A percentile compares a stretch with the other conserved stretches of the same genome.
phyloP scores from a whole-genome alignment of 2,113 vertebrate genomes.

The Peromyscus maniculatus region DNA sequence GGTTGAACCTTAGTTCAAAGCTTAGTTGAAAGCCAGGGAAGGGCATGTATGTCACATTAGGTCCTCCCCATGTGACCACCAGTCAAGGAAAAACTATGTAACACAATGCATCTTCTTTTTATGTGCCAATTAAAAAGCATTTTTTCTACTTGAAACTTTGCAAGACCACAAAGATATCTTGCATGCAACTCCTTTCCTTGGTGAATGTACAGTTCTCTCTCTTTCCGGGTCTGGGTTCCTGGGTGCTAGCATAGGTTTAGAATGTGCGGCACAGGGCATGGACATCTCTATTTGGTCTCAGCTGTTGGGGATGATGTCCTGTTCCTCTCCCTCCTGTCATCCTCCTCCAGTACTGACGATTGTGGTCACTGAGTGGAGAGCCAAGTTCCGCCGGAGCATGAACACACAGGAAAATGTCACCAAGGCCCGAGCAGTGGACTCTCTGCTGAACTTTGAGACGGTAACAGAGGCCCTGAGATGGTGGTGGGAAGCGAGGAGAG shows the following conservation, averaged over 20 bases:
- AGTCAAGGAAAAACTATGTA: neutral
- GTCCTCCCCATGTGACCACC: neutral
- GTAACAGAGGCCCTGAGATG: constrained; percentile 80
- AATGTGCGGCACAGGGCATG: neutral
- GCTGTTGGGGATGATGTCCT: neutral
- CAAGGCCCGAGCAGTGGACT: constrained; percentile 95
- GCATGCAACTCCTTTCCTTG: neutral
- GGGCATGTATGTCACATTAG: neutral
- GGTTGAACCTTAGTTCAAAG: neutral
- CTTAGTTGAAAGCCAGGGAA: neutral
- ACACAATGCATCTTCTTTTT: neutral
- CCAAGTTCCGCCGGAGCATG: constrained; percentile 97
- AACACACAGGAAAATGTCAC: constrained; percentile 94
- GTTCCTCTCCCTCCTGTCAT: constrained; percentile 69
- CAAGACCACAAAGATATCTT: neutral
- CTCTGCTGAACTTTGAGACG: constrained; percentile 98
- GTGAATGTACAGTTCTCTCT: neutral
- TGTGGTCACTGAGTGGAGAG: constrained; percentile 97
- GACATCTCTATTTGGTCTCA: neutral
- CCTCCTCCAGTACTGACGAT: constrained; percentile 92
- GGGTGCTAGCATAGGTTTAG: neutral
- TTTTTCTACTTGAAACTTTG: neutral
- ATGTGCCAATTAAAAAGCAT: neutral
- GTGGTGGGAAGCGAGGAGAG: neutral
- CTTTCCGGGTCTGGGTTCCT: neutral